These are phyloP conservation scores for Silurus asotus DNA, from an alignment of 2,113 vertebrate genomes.

Conservation along the genomic window DNA sequence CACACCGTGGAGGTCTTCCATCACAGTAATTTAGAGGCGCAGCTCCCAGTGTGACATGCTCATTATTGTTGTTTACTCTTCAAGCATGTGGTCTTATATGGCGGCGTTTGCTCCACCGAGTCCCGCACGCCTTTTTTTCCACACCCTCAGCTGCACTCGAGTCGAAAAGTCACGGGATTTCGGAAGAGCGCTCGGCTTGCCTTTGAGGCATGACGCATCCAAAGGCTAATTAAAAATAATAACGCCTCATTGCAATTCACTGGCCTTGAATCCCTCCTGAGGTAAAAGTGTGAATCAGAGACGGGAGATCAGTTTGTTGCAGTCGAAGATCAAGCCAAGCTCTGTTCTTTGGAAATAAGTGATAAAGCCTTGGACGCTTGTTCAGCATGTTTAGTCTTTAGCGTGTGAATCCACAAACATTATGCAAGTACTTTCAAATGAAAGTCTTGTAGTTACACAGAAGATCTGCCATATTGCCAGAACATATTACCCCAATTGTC, in stretches of 20 bases:
- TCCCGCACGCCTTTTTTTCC: not conserved
- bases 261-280: constrained; percentile 22
- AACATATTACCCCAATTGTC: not conserved
- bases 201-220: constrained; percentile 33
- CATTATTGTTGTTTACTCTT: constrained; percentile 44
- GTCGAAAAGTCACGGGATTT: constrained; percentile 1
- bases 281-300: constrained; percentile 33
- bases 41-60: constrained; percentile 36
- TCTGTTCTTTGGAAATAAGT: constrained; percentile 52
- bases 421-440: not conserved
- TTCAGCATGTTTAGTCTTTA: not conserved
- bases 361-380: constrained; percentile 38
- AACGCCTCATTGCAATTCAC: constrained; percentile 30
- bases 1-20: constrained; percentile 35
- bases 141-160: not conserved
- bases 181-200: not conserved
- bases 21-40: constrained; percentile 36
- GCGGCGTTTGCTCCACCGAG: not conserved
- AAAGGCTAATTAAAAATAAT: constrained; percentile 57
- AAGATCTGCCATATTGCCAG: not conserved
- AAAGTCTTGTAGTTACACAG: not conserved
- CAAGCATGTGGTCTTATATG: constrained; percentile 7
- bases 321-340: constrained; percentile 48
- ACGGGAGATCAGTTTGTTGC: constrained; percentile 3
- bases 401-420: not conserved